Evolutionary conservation across 1,140 invertebrate species (phyloP), one percentile per base, ranked within the genome.

Genomic region (Cardiocondyla obscurior): DNA sequence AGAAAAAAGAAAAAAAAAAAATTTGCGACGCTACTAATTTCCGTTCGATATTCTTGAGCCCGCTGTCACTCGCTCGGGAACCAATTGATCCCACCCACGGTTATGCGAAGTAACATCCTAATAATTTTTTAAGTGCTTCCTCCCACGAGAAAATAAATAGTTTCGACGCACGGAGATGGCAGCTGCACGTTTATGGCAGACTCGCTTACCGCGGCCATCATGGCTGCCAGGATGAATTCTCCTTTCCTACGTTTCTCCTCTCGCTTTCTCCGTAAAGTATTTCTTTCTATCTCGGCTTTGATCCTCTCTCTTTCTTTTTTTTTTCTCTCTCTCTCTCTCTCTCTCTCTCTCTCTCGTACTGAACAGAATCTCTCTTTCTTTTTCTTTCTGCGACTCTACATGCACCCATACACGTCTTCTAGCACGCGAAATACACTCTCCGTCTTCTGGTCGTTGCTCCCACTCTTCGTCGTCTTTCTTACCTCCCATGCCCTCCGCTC

Each of bases 391-490:
- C 12, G 5, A 19, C 30, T 81, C 39, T 16, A 72, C 49, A 57
- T 81, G 65, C 28, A 70, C 36, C 25, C 64, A 58, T 39, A 28
- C 28, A 51, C 46, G 33, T 28, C n/a, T n/a, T 46, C 67, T 72
- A 65, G 25, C 49, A 69, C 39, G 33, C 74, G 58, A 69, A 55
- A 64, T 69, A 81, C 39, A 69, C 65, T 77, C 64, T 60, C 44
- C 55, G 33, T 81, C 85, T 74, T 85, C 84, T 84, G 87, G 72
- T 72, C 79, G 77, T 83, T 53, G 19, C 81, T 22, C 42, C 25
- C 53, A 62, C 44, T 53, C 39, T 42, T 30, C 65, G 19, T 69
- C 74, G 49, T 64, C 19, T 49, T 84, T 74, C 83, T 85, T 84
- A 70, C 69, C 57, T 86, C 60, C 25, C 46, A 25, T 74, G 46